Evolutionary conservation across 2,797 vertebrate species (phyloP), one percentile per base, ranked within the genome.

Genomic region (Eleutherodactylus coqui): DNA sequence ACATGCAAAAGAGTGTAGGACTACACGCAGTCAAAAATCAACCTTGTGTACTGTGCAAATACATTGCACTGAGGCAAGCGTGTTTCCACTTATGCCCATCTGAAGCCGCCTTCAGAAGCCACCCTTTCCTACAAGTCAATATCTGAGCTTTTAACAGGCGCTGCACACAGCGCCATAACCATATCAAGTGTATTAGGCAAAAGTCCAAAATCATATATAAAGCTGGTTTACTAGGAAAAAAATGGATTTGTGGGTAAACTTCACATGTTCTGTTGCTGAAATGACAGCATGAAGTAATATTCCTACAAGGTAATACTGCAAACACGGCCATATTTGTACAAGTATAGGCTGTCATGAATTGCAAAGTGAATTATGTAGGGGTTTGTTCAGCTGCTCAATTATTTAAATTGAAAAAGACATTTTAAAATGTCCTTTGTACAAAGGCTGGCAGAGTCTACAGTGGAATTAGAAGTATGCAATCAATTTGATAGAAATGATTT

Each of bases 401-500:
- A 75, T 83, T 75, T 73, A 73, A 72, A 67, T 84, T 78, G 73
- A 51, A 70, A 36, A 43, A 51, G 13, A 70, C 49, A 58, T 79
- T 73, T 79, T 69, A 29, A 55, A 67, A 70, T 47, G 69, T 75
- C 41, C 13, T 53, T 88, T 88, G 69, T 60, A 81, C 53, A 84
- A 47, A 62, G 79, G 17, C 27, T 86, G 49, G 55, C 55, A 55
- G 32, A n/a, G 10, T 3, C 53, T 58, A 32, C 87, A 36, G 85
- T 89, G 29, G 34, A 88, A 78, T 60, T 89, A 82, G 43, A 85
- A 76, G 60, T 76, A 89, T 86, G 84, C 55, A 79, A 53, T 84
- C 77, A 75, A 5, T 87, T 53, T 79, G 64, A 85, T 53, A 58
- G 5, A 16, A 83, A 88, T 34, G 84, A 89, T 90, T 88, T 86